Percentiles rank a stretch among this genome's conserved stretches.
Conservation (phyloP, 2,797 vertebrate genomes). For the Amazonetta brasiliensis region DNA sequence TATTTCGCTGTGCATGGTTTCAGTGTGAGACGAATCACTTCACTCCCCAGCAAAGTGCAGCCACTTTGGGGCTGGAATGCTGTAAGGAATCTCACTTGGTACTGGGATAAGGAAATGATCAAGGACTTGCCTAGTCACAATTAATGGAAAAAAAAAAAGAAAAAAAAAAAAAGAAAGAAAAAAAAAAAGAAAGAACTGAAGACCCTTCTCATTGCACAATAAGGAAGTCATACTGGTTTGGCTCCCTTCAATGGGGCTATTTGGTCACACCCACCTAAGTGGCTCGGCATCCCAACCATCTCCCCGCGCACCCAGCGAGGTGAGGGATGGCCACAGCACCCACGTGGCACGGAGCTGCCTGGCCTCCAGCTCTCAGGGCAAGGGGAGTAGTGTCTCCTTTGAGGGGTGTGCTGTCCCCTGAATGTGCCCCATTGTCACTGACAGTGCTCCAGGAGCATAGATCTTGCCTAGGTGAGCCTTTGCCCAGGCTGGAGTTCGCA, state of each 20-base stretch:
- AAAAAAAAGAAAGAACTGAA: not conserved
- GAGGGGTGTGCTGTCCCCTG: not conserved
- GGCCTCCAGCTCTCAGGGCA: not conserved
- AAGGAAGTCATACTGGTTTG: constrained; percentile 66
- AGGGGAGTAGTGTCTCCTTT: not conserved
- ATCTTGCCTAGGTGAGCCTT: not conserved
- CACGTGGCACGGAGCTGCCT: not conserved
- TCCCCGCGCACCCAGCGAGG: rapidly evolving
- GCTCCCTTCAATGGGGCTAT: constrained; percentile 25
- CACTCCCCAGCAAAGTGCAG: not conserved
- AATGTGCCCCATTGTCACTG: not conserved
- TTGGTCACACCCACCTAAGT: constrained; percentile 57
- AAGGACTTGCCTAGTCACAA: constrained; percentile 63
- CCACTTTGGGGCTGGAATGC: constrained; percentile 48
- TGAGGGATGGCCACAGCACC: not conserved
- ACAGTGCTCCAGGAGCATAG: not conserved
- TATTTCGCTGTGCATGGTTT: not conserved
- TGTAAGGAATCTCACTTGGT: constrained; percentile 61
- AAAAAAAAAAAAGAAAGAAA: not conserved
- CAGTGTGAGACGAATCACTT: not conserved
- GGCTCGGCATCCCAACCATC: constrained; percentile 54
- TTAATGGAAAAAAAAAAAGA: constrained; percentile 37
- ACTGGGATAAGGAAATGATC: constrained; percentile 63
- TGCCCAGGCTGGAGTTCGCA: not conserved
- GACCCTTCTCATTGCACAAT: constrained; percentile 64